Conservation (phyloP, 2,797 vertebrate genomes). For the Peromyscus eremicus region DNA sequence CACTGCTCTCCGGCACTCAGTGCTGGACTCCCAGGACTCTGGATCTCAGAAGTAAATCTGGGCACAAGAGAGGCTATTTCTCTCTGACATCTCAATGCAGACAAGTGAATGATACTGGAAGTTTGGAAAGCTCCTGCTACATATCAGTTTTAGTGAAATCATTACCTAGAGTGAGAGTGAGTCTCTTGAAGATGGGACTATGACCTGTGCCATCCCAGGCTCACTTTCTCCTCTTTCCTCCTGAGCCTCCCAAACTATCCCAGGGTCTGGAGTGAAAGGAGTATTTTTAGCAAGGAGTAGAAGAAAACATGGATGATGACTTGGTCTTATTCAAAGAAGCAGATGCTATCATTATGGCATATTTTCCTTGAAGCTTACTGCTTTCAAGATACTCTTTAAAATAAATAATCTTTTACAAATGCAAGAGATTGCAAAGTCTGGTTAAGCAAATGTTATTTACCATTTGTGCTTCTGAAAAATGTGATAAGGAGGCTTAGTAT, state of each 20-base stretch:
- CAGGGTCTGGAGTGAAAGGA: background rate
- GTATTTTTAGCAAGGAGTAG: background rate
- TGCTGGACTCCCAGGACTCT: background rate
- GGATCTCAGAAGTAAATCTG: background rate
- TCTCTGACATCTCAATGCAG: background rate
- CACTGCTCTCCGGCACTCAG: background rate
- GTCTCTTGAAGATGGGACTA: background rate
- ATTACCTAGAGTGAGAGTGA: background rate
- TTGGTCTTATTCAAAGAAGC: background rate
- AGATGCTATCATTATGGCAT: background rate
- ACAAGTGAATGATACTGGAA: background rate
- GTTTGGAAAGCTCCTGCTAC: background rate
- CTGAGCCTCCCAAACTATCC: background rate
- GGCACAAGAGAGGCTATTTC: background rate
- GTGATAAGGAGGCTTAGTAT: slow-evolving; percentile 27
- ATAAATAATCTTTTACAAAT: slow-evolving; percentile 61
- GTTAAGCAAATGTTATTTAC: slow-evolving; percentile 64
- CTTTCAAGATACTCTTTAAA: slow-evolving; percentile 54
- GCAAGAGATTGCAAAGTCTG: slow-evolving; percentile 37
- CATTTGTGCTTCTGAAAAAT: slow-evolving; percentile 52
- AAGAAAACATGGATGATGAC: background rate
- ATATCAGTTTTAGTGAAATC: background rate
- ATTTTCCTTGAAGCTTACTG: slow-evolving; percentile 24
- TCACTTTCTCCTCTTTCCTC: background rate
- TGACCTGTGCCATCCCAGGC: background rate